Percentiles rank a stretch among this genome's conserved stretches.
phyloP scores from a whole-genome alignment of 2,113 vertebrate genomes.

The Stomatorhinus ivindoensis region DNA sequence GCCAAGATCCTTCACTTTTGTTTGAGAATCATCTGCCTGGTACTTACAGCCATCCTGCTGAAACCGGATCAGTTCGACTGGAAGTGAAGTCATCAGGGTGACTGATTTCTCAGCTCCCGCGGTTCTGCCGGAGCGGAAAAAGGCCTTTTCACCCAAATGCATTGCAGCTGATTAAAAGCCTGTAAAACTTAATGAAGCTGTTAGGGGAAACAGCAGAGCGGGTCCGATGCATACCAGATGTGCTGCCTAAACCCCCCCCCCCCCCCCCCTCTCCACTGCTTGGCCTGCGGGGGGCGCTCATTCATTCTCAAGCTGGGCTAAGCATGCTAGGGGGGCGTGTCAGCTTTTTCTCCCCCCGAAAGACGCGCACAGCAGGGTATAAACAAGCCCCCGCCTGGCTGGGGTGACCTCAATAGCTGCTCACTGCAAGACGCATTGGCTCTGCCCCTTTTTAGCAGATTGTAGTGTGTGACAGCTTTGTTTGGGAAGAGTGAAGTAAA shows the following conservation, averaged over 20 bases:
- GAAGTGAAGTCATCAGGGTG: background rate
- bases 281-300: background rate
- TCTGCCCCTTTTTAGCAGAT: background rate
- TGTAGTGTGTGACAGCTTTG: background rate
- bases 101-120: background rate
- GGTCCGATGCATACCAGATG: background rate
- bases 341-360: background rate
- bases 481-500: background rate
- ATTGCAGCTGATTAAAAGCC: background rate
- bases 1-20: background rate
- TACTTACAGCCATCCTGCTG: background rate
- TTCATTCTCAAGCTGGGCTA: background rate
- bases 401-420: background rate
- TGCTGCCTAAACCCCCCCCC: background rate
- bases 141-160: background rate
- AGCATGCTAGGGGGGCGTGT: background rate
- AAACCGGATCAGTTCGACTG: background rate
- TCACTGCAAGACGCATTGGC: background rate
- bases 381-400: background rate
- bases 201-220: background rate
- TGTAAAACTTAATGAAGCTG: background rate
- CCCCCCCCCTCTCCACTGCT: background rate
- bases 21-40: background rate
- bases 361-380: background rate
- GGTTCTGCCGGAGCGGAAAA: background rate